Conservation (phyloP, 2,888 invertebrate species). For the Lasioglossum zephyrum region DNA sequence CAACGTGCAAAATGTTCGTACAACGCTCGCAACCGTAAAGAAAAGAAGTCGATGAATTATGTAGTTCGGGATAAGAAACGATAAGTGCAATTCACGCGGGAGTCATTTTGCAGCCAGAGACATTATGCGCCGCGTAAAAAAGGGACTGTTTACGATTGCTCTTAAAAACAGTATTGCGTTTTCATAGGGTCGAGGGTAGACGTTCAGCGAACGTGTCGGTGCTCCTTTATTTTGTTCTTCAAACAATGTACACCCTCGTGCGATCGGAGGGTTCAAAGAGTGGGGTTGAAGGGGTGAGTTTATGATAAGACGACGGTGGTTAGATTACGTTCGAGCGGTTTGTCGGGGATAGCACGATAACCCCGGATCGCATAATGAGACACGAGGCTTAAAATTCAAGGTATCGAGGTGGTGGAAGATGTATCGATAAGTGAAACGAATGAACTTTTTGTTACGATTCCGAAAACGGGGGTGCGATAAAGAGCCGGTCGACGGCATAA, state of each 20-base stretch:
- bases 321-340: conserved; percentile 12
- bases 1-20: background rate
- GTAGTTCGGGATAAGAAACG: background rate
- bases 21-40: background rate
- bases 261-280: background rate
- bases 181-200: background rate
- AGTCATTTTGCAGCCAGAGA: background rate
- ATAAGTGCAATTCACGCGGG: background rate
- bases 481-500: conserved; percentile 39
- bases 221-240: background rate
- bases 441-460: conserved; percentile 49
- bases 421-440: conserved; percentile 56
- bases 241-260: background rate
- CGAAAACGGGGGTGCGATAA: conserved; percentile 35
- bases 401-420: conserved; percentile 12
- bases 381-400: conserved; percentile 11
- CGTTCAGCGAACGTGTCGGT: background rate
- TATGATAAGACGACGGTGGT: conserved; percentile 2
- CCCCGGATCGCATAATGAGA: background rate
- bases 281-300: background rate
- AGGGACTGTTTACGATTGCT: background rate
- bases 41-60: background rate
- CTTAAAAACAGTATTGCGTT: conserved; percentile 6
- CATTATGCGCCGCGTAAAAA: background rate
- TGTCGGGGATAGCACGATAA: background rate